Evolutionary conservation across 2,797 vertebrate species (phyloP), one percentile per base, ranked within the genome.

Genomic region (Gobio occitaniae): DNA sequence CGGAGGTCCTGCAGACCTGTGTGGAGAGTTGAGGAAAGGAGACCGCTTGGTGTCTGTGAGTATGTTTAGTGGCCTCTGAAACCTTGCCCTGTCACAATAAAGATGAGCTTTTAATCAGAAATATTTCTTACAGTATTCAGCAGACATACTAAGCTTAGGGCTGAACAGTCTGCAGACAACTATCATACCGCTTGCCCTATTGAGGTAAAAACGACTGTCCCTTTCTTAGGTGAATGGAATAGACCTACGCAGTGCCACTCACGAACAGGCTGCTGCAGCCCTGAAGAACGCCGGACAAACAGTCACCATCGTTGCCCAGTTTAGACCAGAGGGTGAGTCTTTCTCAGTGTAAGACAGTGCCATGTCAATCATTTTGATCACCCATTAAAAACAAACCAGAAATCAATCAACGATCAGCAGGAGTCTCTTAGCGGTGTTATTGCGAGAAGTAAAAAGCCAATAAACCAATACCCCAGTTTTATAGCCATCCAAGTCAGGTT

Each of bases 211-310:
- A n/a, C 9, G 4, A 21, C 7, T 74, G 41, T 29, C 15, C 3
- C 15, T 68, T 25, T 78, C n/a, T 19, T 48, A 99, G 98, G 98
- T 99, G 85, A 99, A 99, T 69, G 97, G 97, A 12, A 96, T 97
- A 47, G 98, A 99, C 89, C 95, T 99, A 44, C 95, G 96, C 86
- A 94, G 95, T 80, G 97, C 98, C 72, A 99, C 98, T 1, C 98
- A 99, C 0, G 98, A 99, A 41, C 97, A 99, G 88, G 98, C 98
- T 0, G 98, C 98, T 0, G 95, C 97, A 0, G 95, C 98, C n/a
- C 92, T 99, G 91, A 99, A 99, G 93, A 99, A 98, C 0, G 98
- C 98, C 2, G 98, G 98, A 32, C 97, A 99, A 84, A 96, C 97
- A 0, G 98, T 99, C 88, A 97, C 97, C 47, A 99, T 99, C 68